Conservation (phyloP, 2,797 vertebrate genomes). For the Sebastolobus alascanus region DNA sequence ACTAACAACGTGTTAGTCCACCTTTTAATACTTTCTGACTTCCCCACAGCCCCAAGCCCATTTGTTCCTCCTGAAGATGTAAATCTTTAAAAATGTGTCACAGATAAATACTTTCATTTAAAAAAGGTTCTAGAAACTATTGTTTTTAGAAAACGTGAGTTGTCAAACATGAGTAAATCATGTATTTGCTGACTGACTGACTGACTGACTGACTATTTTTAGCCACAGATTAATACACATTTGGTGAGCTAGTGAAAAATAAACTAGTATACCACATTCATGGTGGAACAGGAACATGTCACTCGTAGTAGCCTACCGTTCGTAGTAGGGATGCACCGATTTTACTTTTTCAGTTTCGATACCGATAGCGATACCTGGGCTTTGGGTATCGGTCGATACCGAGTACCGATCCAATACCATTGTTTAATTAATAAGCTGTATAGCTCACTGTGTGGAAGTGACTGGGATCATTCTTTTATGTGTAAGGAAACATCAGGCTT, state of each 20-base stretch:
- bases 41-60: no score
- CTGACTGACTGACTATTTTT: not conserved
- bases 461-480: no score
- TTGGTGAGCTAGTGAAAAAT: not conserved
- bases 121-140: not conserved
- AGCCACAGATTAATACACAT: no score
- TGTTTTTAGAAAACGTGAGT: not conserved
- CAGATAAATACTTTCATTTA: not conserved
- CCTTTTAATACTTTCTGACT: not conserved
- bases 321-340: no score
- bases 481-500: rapidly evolving
- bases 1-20: not conserved
- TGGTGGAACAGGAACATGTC: no score
- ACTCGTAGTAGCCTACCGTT: no score
- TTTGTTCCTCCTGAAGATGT: not conserved
- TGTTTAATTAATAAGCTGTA: no score
- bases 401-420: no score
- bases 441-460: no score
- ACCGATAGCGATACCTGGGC: no score
- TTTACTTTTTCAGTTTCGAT: no score
- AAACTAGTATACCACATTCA: not conserved
- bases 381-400: no score
- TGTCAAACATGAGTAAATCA: not conserved
- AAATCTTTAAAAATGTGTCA: not conserved
- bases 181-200: not conserved